These are phyloP conservation scores for Asbolus verrucosus DNA, from an alignment of 1,140 invertebrate species.

Conservation along the genomic window DNA sequence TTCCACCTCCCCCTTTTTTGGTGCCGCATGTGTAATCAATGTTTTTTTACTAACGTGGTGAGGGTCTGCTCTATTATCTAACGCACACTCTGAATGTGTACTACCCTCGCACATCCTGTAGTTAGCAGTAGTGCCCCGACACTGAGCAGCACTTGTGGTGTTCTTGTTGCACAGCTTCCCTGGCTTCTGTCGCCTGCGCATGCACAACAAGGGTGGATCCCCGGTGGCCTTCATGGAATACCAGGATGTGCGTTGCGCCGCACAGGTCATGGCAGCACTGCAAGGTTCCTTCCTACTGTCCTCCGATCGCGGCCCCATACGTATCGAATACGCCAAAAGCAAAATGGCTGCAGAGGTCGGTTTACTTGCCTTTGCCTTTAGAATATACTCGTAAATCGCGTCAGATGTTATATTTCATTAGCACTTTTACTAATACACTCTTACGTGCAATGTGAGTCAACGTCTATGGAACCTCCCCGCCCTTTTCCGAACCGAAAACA, in stretches of 20 bases:
- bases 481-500: too few species aligned
- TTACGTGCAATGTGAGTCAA: not conserved
- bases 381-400: conserved; percentile 9
- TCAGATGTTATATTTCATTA: conserved; percentile 5
- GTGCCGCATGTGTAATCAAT: conserved; percentile 49
- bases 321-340: conserved; percentile 98
- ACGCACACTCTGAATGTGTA: conserved; percentile 51
- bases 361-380: conserved; percentile 60
- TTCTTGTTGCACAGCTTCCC: conserved; percentile 85
- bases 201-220: conserved; percentile 93
- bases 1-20: conserved; percentile 43
- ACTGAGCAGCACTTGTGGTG: conserved; percentile 61
- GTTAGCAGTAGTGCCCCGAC: conserved; percentile 52
- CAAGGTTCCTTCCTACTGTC: conserved; percentile 95
- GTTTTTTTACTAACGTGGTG: conserved; percentile 44
- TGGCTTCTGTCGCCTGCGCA: conserved; percentile 96
- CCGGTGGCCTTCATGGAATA: conserved; percentile 98
- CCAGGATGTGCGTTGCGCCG: conserved; percentile 89
- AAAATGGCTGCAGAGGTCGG: conserved; percentile 91
- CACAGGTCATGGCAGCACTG: conserved; percentile 89
- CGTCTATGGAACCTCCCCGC: too few species aligned
- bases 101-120: conserved; percentile 55
- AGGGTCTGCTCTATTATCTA: conserved; percentile 47
- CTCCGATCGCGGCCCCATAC: conserved; percentile 94
- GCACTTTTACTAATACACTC: conserved; percentile 20